Percentiles rank a stretch among this genome's conserved stretches.
Conservation (phyloP, 2,888 invertebrate genomes). For the Netelia virgata region DNA sequence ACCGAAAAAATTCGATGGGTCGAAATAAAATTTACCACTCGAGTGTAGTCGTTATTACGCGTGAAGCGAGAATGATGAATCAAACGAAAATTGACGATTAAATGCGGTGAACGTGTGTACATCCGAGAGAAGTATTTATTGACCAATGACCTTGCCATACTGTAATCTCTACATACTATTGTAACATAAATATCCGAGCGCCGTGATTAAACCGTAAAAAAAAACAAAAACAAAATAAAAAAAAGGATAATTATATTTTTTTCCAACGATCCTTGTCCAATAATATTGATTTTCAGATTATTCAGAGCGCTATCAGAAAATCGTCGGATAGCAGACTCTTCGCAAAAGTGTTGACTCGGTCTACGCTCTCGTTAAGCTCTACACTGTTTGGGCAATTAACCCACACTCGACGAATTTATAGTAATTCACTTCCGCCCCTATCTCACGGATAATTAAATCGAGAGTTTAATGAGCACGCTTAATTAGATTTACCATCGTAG, state of each 20-base stretch:
- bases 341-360: conserved; percentile 68
- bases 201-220: conserved; percentile 63
- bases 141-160: conserved; percentile 82
- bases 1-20: conserved; percentile 55
- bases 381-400: conserved; percentile 57
- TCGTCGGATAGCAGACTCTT: conserved; percentile 37
- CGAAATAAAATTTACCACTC: conserved; percentile 44
- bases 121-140: conserved; percentile 80
- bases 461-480: conserved; percentile 77
- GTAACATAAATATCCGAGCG: conserved; percentile 73
- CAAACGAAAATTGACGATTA: conserved; percentile 57
- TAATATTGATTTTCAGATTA: conserved; percentile 4
- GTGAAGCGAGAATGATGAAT: conserved; percentile 31
- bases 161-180: conserved; percentile 77
- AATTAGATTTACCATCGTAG: conserved; percentile 71
- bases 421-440: conserved; percentile 68
- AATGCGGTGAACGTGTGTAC: conserved; percentile 72
- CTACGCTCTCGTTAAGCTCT: conserved; percentile 71
- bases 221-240: neutral
- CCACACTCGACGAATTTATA: conserved; percentile 69
- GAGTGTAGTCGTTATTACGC: conserved; percentile 29
- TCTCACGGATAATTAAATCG: conserved; percentile 75
- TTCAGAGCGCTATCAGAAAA: neutral
- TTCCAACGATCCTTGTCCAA: neutral
- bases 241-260: conserved; percentile 15